Conservation (phyloP, 2,797 vertebrate genomes). For the Eulemur mongoz region DNA sequence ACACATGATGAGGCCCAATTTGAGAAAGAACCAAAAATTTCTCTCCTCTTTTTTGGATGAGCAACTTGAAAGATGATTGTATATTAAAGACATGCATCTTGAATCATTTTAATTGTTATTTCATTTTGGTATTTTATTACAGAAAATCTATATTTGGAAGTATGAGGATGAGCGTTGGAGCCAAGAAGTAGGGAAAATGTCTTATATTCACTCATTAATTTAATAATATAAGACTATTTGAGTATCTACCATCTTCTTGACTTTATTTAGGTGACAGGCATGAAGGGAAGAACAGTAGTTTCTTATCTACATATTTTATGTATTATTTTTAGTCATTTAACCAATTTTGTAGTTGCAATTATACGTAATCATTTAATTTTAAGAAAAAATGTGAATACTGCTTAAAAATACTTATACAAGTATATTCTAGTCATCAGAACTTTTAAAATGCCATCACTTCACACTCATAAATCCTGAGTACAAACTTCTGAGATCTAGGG, state of each 20-base stretch:
- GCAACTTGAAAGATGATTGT: neutral
- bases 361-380: neutral
- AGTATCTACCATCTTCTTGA: neutral
- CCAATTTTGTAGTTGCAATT: neutral
- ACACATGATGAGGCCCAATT: neutral
- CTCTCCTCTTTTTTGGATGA: neutral
- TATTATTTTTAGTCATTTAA: neutral
- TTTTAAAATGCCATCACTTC: neutral
- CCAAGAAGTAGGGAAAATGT: neutral
- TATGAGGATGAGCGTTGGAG: neutral
- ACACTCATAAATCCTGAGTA: neutral
- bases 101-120: neutral
- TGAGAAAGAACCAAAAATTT: neutral
- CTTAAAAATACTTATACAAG: neutral
- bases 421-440: neutral
- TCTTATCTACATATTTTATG: too few relatives aligned
- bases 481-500: neutral
- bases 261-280: neutral
- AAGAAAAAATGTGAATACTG: neutral
- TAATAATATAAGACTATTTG: neutral
- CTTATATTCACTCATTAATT: neutral
- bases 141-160: neutral
- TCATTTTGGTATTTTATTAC: neutral
- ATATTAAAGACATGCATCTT: neutral
- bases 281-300: neutral